Evolutionary conservation across 2,888 invertebrate genomes (phyloP).

Genomic region (Pedicia rivosa): DNA sequence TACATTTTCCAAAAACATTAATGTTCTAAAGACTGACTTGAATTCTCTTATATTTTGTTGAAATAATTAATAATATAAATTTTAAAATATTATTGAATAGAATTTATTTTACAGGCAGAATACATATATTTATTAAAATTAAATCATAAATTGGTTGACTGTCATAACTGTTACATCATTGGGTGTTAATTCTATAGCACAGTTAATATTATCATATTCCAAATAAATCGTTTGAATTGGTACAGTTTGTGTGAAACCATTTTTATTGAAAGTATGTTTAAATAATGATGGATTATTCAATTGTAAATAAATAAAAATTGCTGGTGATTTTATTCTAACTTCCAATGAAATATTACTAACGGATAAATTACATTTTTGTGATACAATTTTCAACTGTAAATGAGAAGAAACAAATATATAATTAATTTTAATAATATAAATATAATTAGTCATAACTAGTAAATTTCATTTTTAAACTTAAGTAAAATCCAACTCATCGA

Average conservation of each 20-base stretch:
- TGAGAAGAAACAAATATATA: too few species aligned
- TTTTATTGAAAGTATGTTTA: conserved; percentile 23
- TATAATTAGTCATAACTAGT: too few species aligned
- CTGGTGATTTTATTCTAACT: conserved; percentile 22
- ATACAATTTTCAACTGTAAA: conserved; percentile 20
- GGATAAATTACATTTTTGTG: conserved; percentile 16
- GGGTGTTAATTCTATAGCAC: conserved; percentile 13
- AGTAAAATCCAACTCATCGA: too few species aligned
- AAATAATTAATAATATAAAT: too few species aligned
- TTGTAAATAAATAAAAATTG: conserved; percentile 27
- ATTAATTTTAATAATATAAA: too few species aligned
- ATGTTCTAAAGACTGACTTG: too few species aligned
- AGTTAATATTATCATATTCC: conserved; percentile 18
- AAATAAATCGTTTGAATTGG: conserved; percentile 23
- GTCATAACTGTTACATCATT: conserved; percentile 23
- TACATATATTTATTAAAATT: neutral
- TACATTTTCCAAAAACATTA: too few species aligned
- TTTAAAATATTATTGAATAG: too few species aligned
- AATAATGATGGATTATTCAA: conserved; percentile 17
- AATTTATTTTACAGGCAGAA: too few species aligned
- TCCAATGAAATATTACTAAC: conserved; percentile 20
- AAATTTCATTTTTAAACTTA: too few species aligned
- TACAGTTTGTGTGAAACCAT: conserved; percentile 25
- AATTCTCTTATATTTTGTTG: too few species aligned
- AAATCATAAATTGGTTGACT: conserved; percentile 21